These are phyloP conservation scores for Corvus moneduloides DNA, from an alignment of 2,113 vertebrate species.

Conservation along the genomic window DNA sequence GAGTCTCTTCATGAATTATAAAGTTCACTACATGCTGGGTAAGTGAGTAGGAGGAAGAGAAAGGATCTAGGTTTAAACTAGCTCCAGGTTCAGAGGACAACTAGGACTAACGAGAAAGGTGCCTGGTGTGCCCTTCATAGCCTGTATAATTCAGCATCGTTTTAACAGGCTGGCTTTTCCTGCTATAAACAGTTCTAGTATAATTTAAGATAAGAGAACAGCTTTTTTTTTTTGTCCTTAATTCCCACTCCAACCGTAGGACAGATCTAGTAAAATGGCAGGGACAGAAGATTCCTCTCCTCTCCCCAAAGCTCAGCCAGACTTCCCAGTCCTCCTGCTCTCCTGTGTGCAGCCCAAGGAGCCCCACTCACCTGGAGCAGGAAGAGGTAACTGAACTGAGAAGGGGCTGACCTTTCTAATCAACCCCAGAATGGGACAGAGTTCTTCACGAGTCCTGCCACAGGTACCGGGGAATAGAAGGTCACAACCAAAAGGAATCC, in stretches of 20 bases:
- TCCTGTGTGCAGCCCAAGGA: background rate
- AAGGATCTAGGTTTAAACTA: background rate
- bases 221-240: background rate
- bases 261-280: fast-evolving
- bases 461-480: too few relatives aligned
- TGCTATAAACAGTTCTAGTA: background rate
- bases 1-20: background rate
- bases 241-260: background rate
- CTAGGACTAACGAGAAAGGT: background rate
- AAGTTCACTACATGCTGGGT: background rate
- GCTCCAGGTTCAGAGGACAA: background rate
- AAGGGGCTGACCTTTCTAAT: background rate
- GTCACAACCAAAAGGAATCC: background rate
- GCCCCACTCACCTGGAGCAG: background rate
- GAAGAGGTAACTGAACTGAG: background rate
- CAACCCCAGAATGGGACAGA: fast-evolving
- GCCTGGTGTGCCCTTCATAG: background rate
- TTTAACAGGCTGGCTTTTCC: background rate
- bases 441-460: fast-evolving
- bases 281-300: background rate
- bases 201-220: background rate
- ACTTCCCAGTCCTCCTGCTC: background rate
- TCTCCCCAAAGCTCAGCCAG: background rate
- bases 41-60: background rate
- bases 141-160: background rate